Conservation (phyloP, 2,113 vertebrate genomes). For the Hirundichthys speculiger region DNA sequence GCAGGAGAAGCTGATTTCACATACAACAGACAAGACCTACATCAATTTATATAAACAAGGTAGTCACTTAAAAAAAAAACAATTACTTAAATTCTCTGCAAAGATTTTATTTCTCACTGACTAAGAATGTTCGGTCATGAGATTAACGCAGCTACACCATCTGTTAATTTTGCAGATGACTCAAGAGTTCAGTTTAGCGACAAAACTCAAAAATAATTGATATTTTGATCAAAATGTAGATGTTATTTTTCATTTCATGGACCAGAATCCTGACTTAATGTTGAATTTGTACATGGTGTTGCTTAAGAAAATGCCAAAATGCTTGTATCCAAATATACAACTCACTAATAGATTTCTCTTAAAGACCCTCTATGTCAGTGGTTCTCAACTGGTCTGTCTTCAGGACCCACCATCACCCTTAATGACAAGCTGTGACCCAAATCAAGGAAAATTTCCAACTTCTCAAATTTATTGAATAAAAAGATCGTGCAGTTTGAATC, state of each 20-base stretch:
- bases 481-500: no score
- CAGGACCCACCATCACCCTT: no score
- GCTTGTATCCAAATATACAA: background rate
- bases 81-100: no score
- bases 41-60: background rate
- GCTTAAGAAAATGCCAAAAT: background rate
- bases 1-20: slow-evolving; percentile 14
- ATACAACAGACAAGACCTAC: background rate
- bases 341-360: background rate
- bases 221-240: background rate
- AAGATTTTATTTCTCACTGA: no score
- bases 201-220: background rate
- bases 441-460: no score
- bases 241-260: background rate
- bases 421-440: no score
- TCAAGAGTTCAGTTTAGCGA: background rate
- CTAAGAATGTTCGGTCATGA: no score
- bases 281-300: background rate
- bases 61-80: no score
- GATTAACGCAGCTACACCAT: no score
- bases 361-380: no score
- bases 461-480: no score
- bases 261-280: background rate
- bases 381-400: no score
- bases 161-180: background rate